Evolutionary conservation across 2,797 vertebrate species (phyloP).

Genomic region (Betta splendens): DNA sequence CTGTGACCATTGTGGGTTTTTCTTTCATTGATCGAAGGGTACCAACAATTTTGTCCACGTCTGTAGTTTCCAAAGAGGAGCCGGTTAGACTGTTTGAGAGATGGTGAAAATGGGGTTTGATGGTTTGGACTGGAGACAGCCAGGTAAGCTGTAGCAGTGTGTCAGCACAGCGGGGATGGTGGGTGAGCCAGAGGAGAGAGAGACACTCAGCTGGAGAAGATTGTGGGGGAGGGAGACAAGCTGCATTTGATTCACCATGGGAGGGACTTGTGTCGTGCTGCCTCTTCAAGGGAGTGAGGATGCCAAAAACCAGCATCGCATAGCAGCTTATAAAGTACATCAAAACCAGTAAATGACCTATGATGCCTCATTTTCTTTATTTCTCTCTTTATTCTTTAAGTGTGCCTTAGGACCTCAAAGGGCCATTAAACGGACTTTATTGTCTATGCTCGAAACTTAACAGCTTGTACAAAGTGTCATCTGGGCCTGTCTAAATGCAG

Average conservation of each 20-base stretch:
- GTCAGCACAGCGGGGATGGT: neutral
- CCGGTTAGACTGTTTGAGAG: neutral
- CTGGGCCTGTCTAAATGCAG: no score
- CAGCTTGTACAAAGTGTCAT: no score
- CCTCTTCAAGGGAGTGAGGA: neutral
- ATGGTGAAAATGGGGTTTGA: neutral
- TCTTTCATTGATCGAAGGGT: no score
- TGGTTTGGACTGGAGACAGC: neutral
- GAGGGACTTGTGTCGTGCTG: neutral
- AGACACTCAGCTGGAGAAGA: conserved; percentile 2
- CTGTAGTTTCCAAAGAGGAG: neutral
- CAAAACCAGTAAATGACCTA: no score
- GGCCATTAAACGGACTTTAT: no score
- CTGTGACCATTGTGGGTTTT: no score
- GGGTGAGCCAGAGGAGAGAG: conserved; percentile 5
- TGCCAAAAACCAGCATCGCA: neutral
- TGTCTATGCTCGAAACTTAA: no score
- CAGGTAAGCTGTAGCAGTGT: conserved; percentile 3
- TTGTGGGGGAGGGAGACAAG: conserved; percentile 2
- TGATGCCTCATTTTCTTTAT: no score
- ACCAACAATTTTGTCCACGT: no score
- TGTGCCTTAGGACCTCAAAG: no score
- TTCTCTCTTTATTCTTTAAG: no score
- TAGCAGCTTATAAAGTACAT: neutral
- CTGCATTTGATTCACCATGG: neutral